Evolutionary conservation across 2,797 vertebrate species (phyloP), one percentile per base, ranked within the genome.

Genomic region (Myiotriccus ornatus): DNA sequence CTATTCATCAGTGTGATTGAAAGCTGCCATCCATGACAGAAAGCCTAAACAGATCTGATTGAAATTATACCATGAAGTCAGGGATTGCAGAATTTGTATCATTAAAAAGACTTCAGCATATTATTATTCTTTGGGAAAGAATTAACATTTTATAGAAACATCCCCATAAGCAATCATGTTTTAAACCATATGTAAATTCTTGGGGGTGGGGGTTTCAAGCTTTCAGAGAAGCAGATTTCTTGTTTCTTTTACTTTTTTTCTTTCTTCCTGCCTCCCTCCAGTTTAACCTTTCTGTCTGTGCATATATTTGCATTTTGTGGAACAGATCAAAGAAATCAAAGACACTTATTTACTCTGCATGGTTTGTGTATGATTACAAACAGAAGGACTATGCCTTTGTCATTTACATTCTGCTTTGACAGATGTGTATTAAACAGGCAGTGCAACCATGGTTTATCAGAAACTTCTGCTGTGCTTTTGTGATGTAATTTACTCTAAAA

Each of bases 401-500:
- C 60, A 34, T 77, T 94, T 86, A 44, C 39, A 79, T 77, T 74
- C 50, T 53, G 23, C 16, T 94, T 77, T 70, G 50, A 89, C 23
- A 90, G 27, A 47, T 17, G 41, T n/a, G 9, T 57, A 75, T 63
- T 89, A 60, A 94, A 92, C n/a, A 75, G n/a, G 34, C 39, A 68
- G 30, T 43, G 8, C 23, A 93, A 67, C 14, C 16, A 39, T 25
- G 8, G 19, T 37, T 91, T 90, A 82, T 86, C 56, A 74, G 75
- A 84, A 89, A 70, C 57, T 74, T 79, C 19, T 69, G 17, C 17
- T 89, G 28, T 35, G 41, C 53, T 83, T 89, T 91, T 89, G 76
- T 94, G 64, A 77, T 89, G 53, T 39, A 83, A 93, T 91, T 56
- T 65, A 73, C 67, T 89, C 90, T 97, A 94, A 97, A 97, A 97